Base-by-base conservation (phyloP, 2,113 vertebrate genomes). In the Mystacornis crossleyi region DNA sequence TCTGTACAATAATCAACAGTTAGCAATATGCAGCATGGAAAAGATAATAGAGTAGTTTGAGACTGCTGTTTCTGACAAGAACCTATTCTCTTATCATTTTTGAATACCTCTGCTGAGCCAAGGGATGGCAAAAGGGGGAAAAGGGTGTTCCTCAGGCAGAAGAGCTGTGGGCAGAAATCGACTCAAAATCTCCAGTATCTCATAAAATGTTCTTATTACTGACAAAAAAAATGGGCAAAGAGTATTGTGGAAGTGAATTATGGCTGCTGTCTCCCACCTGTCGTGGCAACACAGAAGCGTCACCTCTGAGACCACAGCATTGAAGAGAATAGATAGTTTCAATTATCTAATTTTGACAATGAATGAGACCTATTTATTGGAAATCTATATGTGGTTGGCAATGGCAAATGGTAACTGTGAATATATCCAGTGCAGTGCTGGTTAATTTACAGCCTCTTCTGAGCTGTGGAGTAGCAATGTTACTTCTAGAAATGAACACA, bases 291-390 rank as follows among this genome's bases (percentile, higher is more conserved):
- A 62, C 2, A 6, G n/a, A 18, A 85, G 73, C 3, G 0, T 94
- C 93, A 90, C 67, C 95, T 91, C 90, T 79, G 89, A 96, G 97
- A 95, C 91, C 92, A 96, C 43, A 95, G 72, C 84, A 80, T 91
- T 91, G 94, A 92, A 96, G 91, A 70, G 94, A 96, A 97, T 50
- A 96, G 95, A 97, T 96, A 91, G 96, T 96, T 98, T 97, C 95
- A 98, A 97, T 97, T 96, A 97, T 93, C 93, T 96, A 92, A 98
- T 97, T 98, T 98, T 95, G 93, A 90, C 96, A 97, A 94, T 94
- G 96, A 98, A 96, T 96, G 97, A 96, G 96, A 89, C 51, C 91
- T 95, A 87, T 65, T 96, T 97, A 98, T 97, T 96, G 97, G 97
- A 98, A 98, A 98, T 98, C 97, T 96, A 97, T 98, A 97, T 69